Evolutionary conservation across 2,113 vertebrate species (phyloP), one percentile per base, ranked within the genome.

Genomic region (Nycticebus coucang): DNA sequence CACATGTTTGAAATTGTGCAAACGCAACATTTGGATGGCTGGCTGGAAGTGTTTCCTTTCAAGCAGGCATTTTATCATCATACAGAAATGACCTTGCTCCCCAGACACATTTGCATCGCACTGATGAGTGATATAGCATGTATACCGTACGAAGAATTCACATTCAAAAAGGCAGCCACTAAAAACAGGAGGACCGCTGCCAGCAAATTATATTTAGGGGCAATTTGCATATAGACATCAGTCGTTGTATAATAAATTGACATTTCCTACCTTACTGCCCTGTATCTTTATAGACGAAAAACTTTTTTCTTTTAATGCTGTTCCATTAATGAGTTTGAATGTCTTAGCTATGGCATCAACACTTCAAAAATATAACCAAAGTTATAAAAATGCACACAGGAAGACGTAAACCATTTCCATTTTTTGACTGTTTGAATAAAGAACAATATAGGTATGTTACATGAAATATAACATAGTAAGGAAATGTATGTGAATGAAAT

Each of bases 41-140:
- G 24, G 35, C 18, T 77, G 35, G 11, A 68, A 3, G 66, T 7
- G 3, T 1, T 0, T 0, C 55, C 55, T 90, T 10, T 3, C 1
- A 64, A 91, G 0, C 74, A 11, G 55, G 75, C 28, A 68, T 7
- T 0, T 15, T 50, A 81, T 57, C 22, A 41, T 8, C 71, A 0
- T 13, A 18, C 53, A 18, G 13, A 71, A 79, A 7, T 6, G 0
- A 59, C 66, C 33, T 53, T 22, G 14, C 14, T 8, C 0, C 4
- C 22, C 9, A 21, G 7, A 1, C 1, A 10, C 10, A 4, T 7
- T 15, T 41, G 7, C 5, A 13, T 2, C 7, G 0, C 1, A 0
- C 1, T 60, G 15, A 69, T 9, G 24, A 66, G 35, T 7, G 21
- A 60, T 7, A 8, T 28, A 53, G 10, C 6, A 5, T 2, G 7